Base-by-base conservation (phyloP, 2,113 vertebrate genomes). In the Phaetusa simplex region DNA sequence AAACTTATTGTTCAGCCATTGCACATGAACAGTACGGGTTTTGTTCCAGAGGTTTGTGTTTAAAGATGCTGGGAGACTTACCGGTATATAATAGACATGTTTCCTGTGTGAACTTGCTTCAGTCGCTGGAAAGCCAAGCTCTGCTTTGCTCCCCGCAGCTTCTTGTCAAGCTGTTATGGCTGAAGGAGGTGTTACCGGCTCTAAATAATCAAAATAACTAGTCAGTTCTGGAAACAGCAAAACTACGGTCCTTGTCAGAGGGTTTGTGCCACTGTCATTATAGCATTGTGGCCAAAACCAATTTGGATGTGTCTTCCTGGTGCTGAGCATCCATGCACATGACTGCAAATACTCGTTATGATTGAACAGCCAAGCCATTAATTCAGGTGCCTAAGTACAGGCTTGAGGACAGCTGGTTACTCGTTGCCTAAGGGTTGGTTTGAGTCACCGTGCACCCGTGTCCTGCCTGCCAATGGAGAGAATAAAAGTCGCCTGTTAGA, bases 181-280 rank as follows among this genome's bases (percentile, higher is more conserved):
- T 72, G 27, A 90, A 82, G 16, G 61, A 86, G 21, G 19, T 43
- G 21, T 40, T 89, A 42, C 19, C 0, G 2, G 38, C 14, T 91
- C 61, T 53, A 27, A 19, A 40, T 34, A 89, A 78, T 91, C 78
- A 91, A 89, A 96, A 65, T 72, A 82, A 76, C 23, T 17, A 47
- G 12, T 61, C 43, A 24, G 0, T 67, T 94, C 42, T 52, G 47
- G 30, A 20, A 82, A 45, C 30, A 85, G 77, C 26, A 82, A 36
- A 71, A n/a, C 47, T 59, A 21, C 1, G 1, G 14, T 70, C 72
- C 27, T 76, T 78, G 19, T n/a, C 49, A 40, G 53, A 93, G 45
- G 42, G 16, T 79, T 56, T 79, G 47, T 82, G 65, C 21, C 11
- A 26, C 24, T 36, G 69, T 70, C 18, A 3, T 65, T 69, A 23